These are phyloP conservation scores for Megastigmus dorsalis DNA, from an alignment of 2,888 invertebrate genomes.

Conservation along the genomic window DNA sequence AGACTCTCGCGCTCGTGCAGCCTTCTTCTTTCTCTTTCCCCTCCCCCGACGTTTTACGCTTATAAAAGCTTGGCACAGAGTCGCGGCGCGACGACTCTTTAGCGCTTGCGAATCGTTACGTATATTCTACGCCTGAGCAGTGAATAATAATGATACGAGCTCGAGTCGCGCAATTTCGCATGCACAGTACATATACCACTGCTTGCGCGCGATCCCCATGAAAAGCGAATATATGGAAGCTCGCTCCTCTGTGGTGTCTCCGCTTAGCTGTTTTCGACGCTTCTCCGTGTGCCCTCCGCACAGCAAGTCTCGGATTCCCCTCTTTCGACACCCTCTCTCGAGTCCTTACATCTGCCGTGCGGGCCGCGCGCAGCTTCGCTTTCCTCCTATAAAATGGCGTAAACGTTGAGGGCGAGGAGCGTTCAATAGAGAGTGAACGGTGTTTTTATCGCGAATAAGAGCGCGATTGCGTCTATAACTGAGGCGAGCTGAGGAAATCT, in stretches of 20 bases:
- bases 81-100: neutral
- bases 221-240: too few species aligned
- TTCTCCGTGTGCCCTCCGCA: neutral
- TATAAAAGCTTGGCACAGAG: neutral
- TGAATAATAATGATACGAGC: too few species aligned
- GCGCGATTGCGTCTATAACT: neutral
- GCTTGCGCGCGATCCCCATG: neutral
- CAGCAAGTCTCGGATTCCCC: too few species aligned
- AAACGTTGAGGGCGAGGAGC: neutral
- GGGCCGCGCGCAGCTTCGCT: too few species aligned
- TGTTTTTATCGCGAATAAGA: slow-evolving; percentile 12
- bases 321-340: neutral
- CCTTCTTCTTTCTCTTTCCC: too few species aligned
- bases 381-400: slow-evolving; percentile 42
- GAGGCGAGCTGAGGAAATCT: neutral
- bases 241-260: neutral
- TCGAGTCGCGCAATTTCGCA: slow-evolving; percentile 10
- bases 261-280: neutral
- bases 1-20: too few species aligned
- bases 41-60: slow-evolving; percentile 4
- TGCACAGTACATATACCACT: neutral
- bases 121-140: too few species aligned
- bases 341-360: neutral
- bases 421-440: slow-evolving; percentile 25
- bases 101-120: neutral